Evolutionary conservation across 2,113 vertebrate genomes (phyloP).

Genomic region (Microtus ochrogaster): DNA sequence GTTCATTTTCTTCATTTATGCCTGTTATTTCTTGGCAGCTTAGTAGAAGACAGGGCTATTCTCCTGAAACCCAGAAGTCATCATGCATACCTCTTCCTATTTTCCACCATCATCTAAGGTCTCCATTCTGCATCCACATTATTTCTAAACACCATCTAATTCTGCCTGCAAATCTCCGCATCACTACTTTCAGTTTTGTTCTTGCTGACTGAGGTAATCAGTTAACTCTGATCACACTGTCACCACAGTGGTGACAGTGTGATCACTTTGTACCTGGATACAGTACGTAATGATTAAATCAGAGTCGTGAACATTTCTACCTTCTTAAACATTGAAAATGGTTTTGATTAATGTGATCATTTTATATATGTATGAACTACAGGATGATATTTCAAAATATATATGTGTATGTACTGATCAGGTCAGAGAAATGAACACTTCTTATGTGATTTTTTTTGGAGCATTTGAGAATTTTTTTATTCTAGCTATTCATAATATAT

Average conservation of each 20-base stretch:
- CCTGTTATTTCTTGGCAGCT: not conserved
- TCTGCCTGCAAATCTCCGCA: not conserved
- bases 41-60: not conserved
- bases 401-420: not conserved
- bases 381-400: not conserved
- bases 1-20: not conserved
- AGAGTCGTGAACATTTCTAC: not conserved
- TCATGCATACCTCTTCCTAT: not conserved
- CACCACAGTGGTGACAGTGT: not conserved
- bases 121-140: not conserved
- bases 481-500: not conserved
- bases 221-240: not conserved
- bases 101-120: not conserved
- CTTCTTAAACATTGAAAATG: not conserved
- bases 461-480: not conserved
- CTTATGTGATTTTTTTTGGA: not conserved
- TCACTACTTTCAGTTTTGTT: not conserved
- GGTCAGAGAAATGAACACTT: not conserved
- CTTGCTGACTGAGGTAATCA: not conserved
- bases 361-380: not conserved
- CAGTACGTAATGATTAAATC: not conserved
- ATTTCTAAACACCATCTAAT: not conserved
- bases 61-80: not conserved
- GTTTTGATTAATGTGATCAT: not conserved
- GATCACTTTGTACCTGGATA: not conserved